Evolutionary conservation across 2,888 invertebrate species (phyloP).

Genomic region (Lithosia quadra): DNA sequence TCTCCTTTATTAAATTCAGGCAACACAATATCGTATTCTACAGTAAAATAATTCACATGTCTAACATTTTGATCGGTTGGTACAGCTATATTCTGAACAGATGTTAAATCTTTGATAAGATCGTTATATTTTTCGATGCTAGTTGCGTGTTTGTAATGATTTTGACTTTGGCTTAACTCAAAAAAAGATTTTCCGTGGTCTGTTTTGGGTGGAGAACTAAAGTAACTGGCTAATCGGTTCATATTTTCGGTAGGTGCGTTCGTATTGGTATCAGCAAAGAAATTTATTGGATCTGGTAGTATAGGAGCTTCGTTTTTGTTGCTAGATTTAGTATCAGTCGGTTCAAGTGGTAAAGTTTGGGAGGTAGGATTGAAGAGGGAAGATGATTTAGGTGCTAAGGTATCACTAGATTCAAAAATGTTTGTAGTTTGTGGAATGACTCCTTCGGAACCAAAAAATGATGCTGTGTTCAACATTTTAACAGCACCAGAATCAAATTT

Average conservation of each 20-base stretch:
- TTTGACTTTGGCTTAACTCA: slow-evolving; percentile 82
- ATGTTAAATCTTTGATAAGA: slow-evolving; percentile 74
- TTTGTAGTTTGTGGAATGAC: neutral
- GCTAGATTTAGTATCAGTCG: slow-evolving; percentile 19
- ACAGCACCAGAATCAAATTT: slow-evolving; percentile 5
- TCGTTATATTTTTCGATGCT: slow-evolving; percentile 46
- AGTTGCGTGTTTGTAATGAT: slow-evolving; percentile 72
- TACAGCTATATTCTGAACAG: slow-evolving; percentile 59
- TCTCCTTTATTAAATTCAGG: slow-evolving; percentile 36
- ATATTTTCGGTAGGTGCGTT: slow-evolving; percentile 57
- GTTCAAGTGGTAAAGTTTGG: neutral
- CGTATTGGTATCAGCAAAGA: slow-evolving; percentile 58
- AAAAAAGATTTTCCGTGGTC: slow-evolving; percentile 83
- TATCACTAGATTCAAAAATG: slow-evolving; percentile 9
- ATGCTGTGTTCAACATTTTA: slow-evolving; percentile 4
- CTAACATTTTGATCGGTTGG: slow-evolving; percentile 63
- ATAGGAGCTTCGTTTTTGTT: slow-evolving; percentile 18
- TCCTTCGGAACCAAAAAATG: slow-evolving; percentile 1
- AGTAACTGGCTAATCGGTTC: slow-evolving; percentile 80
- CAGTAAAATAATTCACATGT: slow-evolving; percentile 74
- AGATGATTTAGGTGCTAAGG: slow-evolving; percentile 3
- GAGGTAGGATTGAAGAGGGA: slow-evolving; percentile 5
- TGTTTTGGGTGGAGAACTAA: slow-evolving; percentile 72
- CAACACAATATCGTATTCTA: slow-evolving; percentile 63
- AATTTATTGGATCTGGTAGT: slow-evolving; percentile 69